These are phyloP conservation scores for Megalops cyprinoides DNA, from an alignment of 2,797 vertebrate genomes.

Conservation along the genomic window DNA sequence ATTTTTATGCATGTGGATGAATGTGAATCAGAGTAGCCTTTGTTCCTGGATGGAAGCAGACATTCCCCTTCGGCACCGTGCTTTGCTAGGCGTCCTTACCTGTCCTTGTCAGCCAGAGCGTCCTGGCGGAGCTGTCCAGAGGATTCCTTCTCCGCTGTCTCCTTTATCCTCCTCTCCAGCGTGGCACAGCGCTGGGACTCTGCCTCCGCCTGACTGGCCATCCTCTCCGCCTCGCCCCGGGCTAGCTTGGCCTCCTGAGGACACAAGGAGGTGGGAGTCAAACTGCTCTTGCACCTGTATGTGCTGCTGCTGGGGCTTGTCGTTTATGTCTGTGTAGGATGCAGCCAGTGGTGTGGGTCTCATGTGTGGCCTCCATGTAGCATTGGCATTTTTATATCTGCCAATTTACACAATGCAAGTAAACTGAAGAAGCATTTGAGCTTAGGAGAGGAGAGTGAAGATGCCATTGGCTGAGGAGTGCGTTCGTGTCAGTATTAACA, in stretches of 20 bases:
- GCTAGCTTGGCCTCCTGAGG: slow-evolving; percentile 83
- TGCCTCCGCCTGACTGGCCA: slow-evolving; percentile 72
- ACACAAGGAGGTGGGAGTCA: background rate
- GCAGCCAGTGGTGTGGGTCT: background rate
- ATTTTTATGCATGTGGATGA: background rate
- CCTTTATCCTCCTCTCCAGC: slow-evolving; percentile 77
- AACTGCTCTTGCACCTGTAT: background rate
- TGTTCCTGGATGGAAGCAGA: background rate
- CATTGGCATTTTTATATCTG: background rate
- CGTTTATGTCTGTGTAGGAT: background rate
- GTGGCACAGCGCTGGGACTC: slow-evolving; percentile 77
- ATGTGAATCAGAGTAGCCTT: background rate
- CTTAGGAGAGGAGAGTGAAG: background rate
- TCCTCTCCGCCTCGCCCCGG: slow-evolving; percentile 72
- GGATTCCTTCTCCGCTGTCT: slow-evolving; percentile 50
- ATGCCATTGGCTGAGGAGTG: background rate
- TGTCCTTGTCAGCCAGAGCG: slow-evolving; percentile 66
- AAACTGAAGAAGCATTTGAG: background rate
- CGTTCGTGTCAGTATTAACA: background rate
- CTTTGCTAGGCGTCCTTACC: slow-evolving; percentile 61
- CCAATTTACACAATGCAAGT: background rate
- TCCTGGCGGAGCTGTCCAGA: slow-evolving; percentile 36
- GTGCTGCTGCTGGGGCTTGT: background rate
- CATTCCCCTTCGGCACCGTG: too few relatives aligned
- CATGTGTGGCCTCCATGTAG: background rate